Percentiles rank a stretch among this genome's conserved stretches.
Conservation (phyloP, 2,113 vertebrate genomes). For the Centropristis striata region DNA sequence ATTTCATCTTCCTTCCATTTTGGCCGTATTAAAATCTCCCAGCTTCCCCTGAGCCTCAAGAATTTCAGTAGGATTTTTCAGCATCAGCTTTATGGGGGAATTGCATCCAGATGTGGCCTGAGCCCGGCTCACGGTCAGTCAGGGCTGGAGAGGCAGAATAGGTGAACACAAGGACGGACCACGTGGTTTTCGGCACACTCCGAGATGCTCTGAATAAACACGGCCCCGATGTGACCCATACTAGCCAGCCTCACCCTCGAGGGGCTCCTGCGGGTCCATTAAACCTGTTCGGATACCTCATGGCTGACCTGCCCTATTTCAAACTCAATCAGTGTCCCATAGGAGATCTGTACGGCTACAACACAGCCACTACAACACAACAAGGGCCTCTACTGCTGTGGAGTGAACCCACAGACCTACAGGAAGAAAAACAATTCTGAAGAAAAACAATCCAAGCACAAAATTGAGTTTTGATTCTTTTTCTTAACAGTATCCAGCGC, state of each 20-base stretch:
- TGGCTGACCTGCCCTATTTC: slow-evolving; percentile 77
- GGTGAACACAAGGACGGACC: slow-evolving; percentile 53
- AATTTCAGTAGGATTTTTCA: slow-evolving; percentile 50
- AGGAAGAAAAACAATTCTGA: slow-evolving; percentile 54
- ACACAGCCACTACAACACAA: slow-evolving; percentile 48
- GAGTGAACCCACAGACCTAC: slow-evolving; percentile 52
- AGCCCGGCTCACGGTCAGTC: slow-evolving; percentile 53
- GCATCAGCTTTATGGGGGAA: slow-evolving; percentile 50
- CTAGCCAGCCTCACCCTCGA: slow-evolving; percentile 47
- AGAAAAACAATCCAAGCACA: slow-evolving; percentile 71
- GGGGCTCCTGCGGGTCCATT: slow-evolving; percentile 76
- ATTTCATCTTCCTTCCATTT: slow-evolving; percentile 63
- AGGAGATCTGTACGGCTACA: slow-evolving; percentile 47
- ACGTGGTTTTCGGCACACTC: slow-evolving; percentile 78
- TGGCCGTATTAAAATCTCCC: slow-evolving; percentile 58
- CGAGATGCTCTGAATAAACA: slow-evolving; percentile 80
- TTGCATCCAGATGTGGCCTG: slow-evolving; percentile 79
- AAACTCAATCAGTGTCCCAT: slow-evolving; percentile 80
- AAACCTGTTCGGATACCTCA: slow-evolving; percentile 73
- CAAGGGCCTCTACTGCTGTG: slow-evolving; percentile 42
- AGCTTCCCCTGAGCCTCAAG: slow-evolving; percentile 43
- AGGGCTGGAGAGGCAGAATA: slow-evolving; percentile 33
- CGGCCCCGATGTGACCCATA: slow-evolving; percentile 75
- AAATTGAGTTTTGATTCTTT: slow-evolving; percentile 73
- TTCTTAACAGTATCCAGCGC: slow-evolving; percentile 70